A percentile compares a stretch with the other conserved stretches of the same genome.
Evolutionary conservation across 2,113 vertebrate species (phyloP).

Genomic region (Varanus salvator): DNA sequence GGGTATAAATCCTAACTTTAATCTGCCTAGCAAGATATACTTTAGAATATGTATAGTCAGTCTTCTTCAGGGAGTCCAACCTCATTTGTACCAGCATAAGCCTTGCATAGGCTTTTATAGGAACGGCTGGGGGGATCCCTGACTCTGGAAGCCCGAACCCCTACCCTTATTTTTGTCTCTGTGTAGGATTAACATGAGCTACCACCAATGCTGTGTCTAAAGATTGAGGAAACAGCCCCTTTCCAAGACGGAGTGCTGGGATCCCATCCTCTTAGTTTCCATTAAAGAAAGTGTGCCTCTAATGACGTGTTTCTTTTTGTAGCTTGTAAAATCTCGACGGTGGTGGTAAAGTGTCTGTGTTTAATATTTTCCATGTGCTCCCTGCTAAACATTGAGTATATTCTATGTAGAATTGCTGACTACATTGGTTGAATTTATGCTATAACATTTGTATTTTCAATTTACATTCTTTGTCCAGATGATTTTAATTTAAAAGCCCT

Average conservation of each 20-base stretch:
- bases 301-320: neutral
- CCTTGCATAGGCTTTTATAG: neutral
- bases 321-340: neutral
- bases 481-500: conserved; percentile 55
- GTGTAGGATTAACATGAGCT: neutral
- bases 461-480: conserved; percentile 46
- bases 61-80: neutral
- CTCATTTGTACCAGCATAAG: neutral
- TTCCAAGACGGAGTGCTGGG: neutral
- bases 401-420: neutral
- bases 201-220: neutral
- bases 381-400: conserved; percentile 20
- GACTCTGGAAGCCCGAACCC: neutral
- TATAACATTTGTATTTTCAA: conserved; percentile 1
- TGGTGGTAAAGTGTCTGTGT: neutral
- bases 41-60: neutral
- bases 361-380: conserved; percentile 20
- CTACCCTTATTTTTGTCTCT: neutral
- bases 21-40: neutral
- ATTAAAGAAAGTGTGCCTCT: neutral
- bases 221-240: neutral
- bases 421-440: conserved; percentile 2
- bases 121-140: neutral
- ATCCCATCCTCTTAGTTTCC: neutral
- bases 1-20: no score